Conservation (phyloP, 2,888 invertebrate species). For the Fragum fragum region DNA sequence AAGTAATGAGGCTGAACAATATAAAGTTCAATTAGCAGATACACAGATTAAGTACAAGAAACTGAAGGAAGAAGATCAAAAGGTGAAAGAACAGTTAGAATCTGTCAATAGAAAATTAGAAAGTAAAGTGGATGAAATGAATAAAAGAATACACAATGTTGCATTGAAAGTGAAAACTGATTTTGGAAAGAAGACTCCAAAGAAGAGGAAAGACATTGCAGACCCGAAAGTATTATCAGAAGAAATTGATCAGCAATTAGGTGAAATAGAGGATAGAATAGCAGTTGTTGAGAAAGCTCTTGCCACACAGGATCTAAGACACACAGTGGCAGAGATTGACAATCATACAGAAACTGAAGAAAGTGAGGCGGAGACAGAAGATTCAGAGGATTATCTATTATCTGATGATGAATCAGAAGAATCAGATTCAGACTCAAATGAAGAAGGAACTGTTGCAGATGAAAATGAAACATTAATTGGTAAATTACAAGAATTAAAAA, state of each 20-base stretch:
- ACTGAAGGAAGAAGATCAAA: conserved; percentile 70
- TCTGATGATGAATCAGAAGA: conserved; percentile 65
- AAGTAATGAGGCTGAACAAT: conserved; percentile 74
- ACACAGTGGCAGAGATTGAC: conserved; percentile 53
- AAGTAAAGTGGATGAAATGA: conserved; percentile 92
- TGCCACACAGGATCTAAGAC: conserved; percentile 60
- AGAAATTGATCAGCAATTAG: conserved; percentile 75
- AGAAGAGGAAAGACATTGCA: conserved; percentile 34
- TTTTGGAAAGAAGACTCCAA: conserved; percentile 34
- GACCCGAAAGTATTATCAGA: conserved; percentile 55
- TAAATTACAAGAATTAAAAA: conserved; percentile 78
- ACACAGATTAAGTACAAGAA: conserved; percentile 69
- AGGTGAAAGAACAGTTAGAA: conserved; percentile 88
- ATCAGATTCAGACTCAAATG: conserved; percentile 60
- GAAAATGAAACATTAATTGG: conserved; percentile 66
- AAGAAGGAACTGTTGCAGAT: conserved; percentile 53
- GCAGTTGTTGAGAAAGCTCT: conserved; percentile 73
- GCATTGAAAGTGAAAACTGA: conserved; percentile 87
- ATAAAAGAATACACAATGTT: conserved; percentile 93
- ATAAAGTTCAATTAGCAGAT: conserved; percentile 74
- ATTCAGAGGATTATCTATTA: conserved; percentile 68
- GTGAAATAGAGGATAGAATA: conserved; percentile 76
- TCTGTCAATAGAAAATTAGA: conserved; percentile 89
- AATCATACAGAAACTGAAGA: conserved; percentile 63
- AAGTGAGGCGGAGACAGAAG: conserved; percentile 67